These are phyloP conservation scores for Drosophila sturtevanti DNA, from an alignment of 1,140 invertebrate genomes.

Conservation along the genomic window DNA sequence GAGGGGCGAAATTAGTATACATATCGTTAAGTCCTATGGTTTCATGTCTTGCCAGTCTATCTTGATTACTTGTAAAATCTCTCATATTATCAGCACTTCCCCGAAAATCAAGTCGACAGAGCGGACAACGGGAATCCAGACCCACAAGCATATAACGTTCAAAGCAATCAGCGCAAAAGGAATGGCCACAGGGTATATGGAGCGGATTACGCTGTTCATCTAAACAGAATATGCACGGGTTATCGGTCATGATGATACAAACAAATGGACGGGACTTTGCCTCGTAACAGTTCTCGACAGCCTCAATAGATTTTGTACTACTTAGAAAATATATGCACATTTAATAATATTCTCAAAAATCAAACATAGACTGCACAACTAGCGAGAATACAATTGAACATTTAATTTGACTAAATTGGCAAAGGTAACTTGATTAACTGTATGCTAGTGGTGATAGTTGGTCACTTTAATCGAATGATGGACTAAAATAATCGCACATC, in stretches of 20 bases:
- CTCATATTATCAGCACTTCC: constrained; percentile 11
- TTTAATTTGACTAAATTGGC: background rate
- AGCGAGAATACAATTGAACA: background rate
- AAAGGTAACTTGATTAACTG: background rate
- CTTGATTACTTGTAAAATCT: background rate
- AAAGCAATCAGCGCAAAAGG: constrained; percentile 56
- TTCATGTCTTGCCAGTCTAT: background rate
- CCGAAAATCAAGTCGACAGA: constrained; percentile 54
- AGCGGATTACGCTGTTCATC: constrained; percentile 54
- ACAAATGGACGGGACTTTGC: background rate
- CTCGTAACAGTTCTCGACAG: background rate
- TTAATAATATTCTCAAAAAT: background rate
- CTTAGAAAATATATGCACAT: constrained; percentile 5
- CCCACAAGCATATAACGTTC: constrained; percentile 44
- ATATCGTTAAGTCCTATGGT: background rate
- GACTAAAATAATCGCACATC: too few relatives aligned
- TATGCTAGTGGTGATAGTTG: too few relatives aligned
- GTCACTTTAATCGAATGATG: too few relatives aligned
- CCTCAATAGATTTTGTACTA: background rate
- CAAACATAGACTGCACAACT: background rate
- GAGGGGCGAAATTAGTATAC: constrained; percentile 19
- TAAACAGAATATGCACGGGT: constrained; percentile 66
- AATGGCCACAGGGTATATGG: constrained; percentile 51
- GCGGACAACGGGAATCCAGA: constrained; percentile 47
- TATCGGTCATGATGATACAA: constrained; percentile 39